Evolutionary conservation across 2,797 vertebrate species (phyloP), one percentile per base, ranked within the genome.

Genomic region (Florisuga fusca): DNA sequence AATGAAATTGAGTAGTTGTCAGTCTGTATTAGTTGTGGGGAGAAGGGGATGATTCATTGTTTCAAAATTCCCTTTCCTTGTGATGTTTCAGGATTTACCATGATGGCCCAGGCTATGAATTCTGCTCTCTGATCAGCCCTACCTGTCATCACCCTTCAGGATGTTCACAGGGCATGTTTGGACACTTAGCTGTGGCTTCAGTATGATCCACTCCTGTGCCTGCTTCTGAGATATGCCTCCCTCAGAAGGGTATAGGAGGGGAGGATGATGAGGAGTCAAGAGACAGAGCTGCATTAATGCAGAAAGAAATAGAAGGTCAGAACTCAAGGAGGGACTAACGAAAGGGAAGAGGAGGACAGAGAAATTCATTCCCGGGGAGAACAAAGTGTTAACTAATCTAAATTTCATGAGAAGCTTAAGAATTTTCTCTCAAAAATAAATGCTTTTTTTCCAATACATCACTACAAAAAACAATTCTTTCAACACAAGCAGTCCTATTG

Each of bases 231-330:
- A 61, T 53, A 54, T 20, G 18, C 36, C 68, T 57, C 41, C 33
- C 66, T 58, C 63, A 67, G 71, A 68, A 83, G 61, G 84, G 33
- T 6, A 8, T 20, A 1, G 15, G 41, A 41, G 41, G 17, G 45
- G 54, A 87, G 33, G 67, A 5, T 64, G 50, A 62, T 41, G 51
- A 82, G 61, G 36, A 95, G 57, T 71, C 75, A 87, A 46, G 68
- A 90, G 63, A 83, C 16, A 61, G 78, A 76, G 20, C 54, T 85
- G 58, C 89, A 75, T 72, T 82, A 92, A 83, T 51, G 71, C 69
- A 80, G 43, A 46, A 43, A 91, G 81, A 91, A 84, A 79, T 12
- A 36, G 86, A 93, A 92, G 72, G 92, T 92, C 89, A 91, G 57
- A 64, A 83, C 54, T 80, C 79, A 93, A 80, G 90, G 54, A 95